Percentiles rank a stretch among this genome's conserved stretches.
Evolutionary conservation across 2,113 vertebrate species (phyloP).

Genomic region (Trichomycterus rosablanca): DNA sequence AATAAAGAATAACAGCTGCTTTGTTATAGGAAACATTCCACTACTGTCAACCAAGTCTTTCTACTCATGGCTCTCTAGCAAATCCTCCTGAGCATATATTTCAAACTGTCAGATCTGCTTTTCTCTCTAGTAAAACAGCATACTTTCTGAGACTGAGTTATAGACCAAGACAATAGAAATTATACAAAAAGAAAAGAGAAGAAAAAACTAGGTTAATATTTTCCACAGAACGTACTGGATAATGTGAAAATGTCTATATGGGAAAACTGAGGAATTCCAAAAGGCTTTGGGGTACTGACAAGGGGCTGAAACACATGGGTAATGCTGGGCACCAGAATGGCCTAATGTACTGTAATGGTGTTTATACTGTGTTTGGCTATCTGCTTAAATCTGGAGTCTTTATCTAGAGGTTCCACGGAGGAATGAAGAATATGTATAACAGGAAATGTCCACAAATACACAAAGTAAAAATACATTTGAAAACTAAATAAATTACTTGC

Average conservation of each 20-base stretch:
- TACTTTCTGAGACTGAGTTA: too few relatives aligned
- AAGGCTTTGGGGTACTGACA: constrained; percentile 3
- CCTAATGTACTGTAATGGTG: neutral
- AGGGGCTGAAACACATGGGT: constrained; percentile 1
- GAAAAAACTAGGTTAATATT: neutral
- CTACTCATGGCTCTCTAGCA: too few relatives aligned
- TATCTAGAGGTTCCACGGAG: neutral
- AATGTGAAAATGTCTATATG: neutral
- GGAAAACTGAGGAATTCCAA: neutral
- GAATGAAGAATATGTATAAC: neutral
- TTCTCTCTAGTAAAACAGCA: too few relatives aligned
- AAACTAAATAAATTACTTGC: neutral
- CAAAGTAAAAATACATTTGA: neutral
- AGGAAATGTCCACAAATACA: neutral
- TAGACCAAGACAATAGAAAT: too few relatives aligned
- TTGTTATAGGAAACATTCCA: too few relatives aligned
- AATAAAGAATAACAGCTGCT: too few relatives aligned
- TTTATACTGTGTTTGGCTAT: constrained; percentile 12
- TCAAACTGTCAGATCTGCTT: too few relatives aligned
- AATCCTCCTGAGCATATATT: too few relatives aligned
- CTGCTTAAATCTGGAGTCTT: neutral
- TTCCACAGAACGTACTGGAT: neutral
- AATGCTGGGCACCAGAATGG: too few relatives aligned
- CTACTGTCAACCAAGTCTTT: too few relatives aligned
- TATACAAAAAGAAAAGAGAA: constrained; percentile 7